Percentiles rank a stretch among this genome's conserved stretches.
phyloP scores from a whole-genome alignment of 2,888 invertebrate species.

The Caenorhabditis imperialis region DNA sequence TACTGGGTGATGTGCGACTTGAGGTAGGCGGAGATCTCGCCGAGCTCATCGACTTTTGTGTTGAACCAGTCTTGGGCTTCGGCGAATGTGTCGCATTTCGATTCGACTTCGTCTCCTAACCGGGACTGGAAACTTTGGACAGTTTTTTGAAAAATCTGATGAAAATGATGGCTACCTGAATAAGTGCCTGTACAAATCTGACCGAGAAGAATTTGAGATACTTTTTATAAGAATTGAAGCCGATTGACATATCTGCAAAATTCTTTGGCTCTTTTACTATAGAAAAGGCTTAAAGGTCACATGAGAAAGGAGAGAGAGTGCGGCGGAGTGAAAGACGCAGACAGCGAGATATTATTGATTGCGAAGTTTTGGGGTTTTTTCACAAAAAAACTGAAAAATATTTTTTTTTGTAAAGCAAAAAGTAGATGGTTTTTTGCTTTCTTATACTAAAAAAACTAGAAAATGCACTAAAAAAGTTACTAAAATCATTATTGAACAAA shows the following conservation, averaged over 20 bases:
- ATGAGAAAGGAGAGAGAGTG: no score
- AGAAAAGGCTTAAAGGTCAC: no score
- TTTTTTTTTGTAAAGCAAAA: no score
- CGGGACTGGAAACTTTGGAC: constrained; percentile 35
- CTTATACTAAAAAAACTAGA: no score
- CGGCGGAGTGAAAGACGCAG: no score
- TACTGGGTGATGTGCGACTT: constrained; percentile 63
- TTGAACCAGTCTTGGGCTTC: constrained; percentile 70
- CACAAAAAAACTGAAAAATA: no score
- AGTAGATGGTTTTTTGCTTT: no score
- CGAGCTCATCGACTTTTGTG: constrained; percentile 70
- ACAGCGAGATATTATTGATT: no score
- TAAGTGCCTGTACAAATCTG: constrained; percentile 69
- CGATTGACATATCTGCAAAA: constrained; percentile 19
- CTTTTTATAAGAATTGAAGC: constrained; percentile 42
- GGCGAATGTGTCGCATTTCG: constrained; percentile 57
- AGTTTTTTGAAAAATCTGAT: neutral
- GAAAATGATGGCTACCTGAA: constrained; percentile 55
- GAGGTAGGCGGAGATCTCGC: constrained; percentile 68
- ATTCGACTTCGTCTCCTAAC: constrained; percentile 52
- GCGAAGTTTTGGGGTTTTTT: no score
- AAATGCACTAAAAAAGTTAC: no score
- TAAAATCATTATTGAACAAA: no score
- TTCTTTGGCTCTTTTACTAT: no score
- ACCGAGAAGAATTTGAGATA: constrained; percentile 66